These are phyloP conservation scores for Pseudachorutes palmiensis DNA, from an alignment of 1,140 invertebrate species.

Conservation along the genomic window DNA sequence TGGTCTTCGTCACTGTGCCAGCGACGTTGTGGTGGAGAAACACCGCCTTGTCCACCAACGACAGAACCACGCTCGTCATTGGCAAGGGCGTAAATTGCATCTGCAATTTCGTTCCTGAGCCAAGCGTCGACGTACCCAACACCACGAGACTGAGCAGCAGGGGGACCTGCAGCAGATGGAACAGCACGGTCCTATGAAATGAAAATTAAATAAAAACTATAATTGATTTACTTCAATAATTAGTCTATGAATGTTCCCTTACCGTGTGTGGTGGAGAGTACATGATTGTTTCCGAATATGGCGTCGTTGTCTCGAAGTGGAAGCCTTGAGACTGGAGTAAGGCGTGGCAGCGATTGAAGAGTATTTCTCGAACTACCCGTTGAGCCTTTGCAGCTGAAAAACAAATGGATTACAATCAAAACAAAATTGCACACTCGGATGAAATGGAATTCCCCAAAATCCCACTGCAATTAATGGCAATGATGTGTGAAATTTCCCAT, in stretches of 20 bases:
- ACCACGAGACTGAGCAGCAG: no score
- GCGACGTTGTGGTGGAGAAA: neutral
- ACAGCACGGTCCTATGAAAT: no score
- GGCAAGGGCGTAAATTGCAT: neutral
- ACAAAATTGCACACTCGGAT: no score
- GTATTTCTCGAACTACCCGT: neutral
- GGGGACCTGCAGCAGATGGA: no score
- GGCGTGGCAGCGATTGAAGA: neutral
- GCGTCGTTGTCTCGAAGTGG: no score
- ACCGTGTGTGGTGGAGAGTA: no score
- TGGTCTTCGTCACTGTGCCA: neutral
- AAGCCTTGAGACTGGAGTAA: neutral
- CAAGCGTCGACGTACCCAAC: no score
- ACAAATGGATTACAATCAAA: neutral
- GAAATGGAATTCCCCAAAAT: neutral
- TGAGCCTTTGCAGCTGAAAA: slow-evolving; percentile 4
- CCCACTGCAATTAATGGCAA: neutral
- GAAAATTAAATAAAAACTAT: no score
- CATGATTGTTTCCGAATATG: no score
- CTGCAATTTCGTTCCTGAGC: no score
- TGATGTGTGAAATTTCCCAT: neutral
- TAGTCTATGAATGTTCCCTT: no score
- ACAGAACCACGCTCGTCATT: neutral
- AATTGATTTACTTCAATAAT: no score
- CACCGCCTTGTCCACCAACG: neutral